Conservation (phyloP, 2,113 vertebrate species). For the Rattus rattus region DNA sequence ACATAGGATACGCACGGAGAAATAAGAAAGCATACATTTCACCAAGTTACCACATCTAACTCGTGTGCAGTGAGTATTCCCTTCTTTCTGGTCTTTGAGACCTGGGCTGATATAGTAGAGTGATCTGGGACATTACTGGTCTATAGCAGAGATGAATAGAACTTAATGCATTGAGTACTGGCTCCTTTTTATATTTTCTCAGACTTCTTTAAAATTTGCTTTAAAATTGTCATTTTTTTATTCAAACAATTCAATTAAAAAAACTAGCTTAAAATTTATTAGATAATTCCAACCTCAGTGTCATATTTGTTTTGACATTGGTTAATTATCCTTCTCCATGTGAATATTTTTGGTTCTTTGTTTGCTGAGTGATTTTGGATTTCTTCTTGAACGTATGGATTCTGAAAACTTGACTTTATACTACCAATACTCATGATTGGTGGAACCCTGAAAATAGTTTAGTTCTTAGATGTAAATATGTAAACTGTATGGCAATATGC, state of each 20-base stretch:
- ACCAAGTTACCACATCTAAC: neutral
- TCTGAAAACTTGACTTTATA: neutral
- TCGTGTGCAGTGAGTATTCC: no score
- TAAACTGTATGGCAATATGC: neutral
- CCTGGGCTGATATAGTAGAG: neutral
- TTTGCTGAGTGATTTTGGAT: neutral
- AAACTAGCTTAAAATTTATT: neutral
- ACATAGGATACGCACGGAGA: neutral
- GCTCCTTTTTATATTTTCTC: neutral
- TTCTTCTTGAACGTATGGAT: neutral
- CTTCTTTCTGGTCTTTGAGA: neutral
- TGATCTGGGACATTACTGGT: neutral
- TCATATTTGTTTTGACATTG: neutral
- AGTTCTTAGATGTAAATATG: neutral
- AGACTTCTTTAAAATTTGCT: neutral
- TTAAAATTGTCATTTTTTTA: constrained; percentile 39
- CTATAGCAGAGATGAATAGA: neutral
- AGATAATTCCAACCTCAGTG: neutral
- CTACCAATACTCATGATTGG: neutral
- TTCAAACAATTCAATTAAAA: neutral
- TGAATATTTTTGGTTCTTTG: neutral
- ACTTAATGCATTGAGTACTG: neutral
- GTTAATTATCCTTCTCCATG: neutral
- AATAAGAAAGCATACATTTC: neutral
- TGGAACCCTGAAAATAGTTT: neutral